Conservation (phyloP, 2,888 invertebrate species). For the Eutolmus rufibarbis region DNA sequence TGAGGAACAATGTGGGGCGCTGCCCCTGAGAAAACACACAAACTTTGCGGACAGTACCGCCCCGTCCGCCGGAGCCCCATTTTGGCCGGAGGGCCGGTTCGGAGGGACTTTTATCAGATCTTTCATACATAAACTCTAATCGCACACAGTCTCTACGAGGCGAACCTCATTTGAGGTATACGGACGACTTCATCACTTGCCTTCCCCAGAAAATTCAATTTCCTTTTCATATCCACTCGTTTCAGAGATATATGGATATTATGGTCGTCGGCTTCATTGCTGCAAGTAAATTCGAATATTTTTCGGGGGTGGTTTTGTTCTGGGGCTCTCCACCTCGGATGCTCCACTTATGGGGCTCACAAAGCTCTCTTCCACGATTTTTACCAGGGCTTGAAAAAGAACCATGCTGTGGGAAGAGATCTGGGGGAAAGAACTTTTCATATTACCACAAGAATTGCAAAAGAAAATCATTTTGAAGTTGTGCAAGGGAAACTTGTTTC, state of each 20-base stretch:
- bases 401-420: background rate
- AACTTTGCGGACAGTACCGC: background rate
- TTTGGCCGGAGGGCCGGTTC: background rate
- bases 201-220: slow-evolving; percentile 28
- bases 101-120: slow-evolving; percentile 24
- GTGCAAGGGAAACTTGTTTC: background rate
- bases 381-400: background rate
- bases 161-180: slow-evolving; percentile 22
- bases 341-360: background rate
- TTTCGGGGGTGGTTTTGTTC: slow-evolving; percentile 15
- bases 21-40: background rate
- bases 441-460: background rate
- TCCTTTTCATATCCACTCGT: slow-evolving; percentile 25
- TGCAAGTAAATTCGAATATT: slow-evolving; percentile 31
- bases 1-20: background rate
- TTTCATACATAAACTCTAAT: slow-evolving; percentile 32
- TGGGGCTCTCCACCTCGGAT: background rate
- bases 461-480: background rate
- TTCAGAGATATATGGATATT: slow-evolving; percentile 22
- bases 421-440: background rate
- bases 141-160: background rate
- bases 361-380: background rate
- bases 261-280: slow-evolving; percentile 29
- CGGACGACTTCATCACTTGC: slow-evolving; percentile 27
- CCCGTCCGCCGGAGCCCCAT: background rate